These are phyloP conservation scores for Spisula subtruncata DNA, from an alignment of 2,888 invertebrate genomes.

Conservation along the genomic window DNA sequence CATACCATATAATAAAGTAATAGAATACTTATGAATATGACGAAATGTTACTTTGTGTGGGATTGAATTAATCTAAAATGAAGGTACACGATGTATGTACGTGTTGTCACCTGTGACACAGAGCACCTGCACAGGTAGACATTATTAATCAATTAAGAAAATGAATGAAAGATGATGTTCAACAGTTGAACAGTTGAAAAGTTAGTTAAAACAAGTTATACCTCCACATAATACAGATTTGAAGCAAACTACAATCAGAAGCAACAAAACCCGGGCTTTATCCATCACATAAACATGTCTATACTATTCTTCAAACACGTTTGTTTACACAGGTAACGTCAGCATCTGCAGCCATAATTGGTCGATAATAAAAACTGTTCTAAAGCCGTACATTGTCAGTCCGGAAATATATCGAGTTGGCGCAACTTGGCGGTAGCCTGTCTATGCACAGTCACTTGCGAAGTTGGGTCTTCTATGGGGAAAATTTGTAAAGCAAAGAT, in stretches of 20 bases:
- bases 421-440: too few relatives aligned
- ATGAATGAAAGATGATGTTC: neutral
- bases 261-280: neutral
- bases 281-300: neutral
- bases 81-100: too few relatives aligned
- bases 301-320: neutral
- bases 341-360: neutral
- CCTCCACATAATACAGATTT: neutral
- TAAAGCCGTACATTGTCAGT: neutral
- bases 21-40: too few relatives aligned
- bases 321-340: conserved; percentile 23
- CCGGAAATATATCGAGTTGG: neutral
- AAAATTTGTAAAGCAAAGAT: too few relatives aligned
- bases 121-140: too few relatives aligned
- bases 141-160: neutral
- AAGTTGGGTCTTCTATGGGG: too few relatives aligned
- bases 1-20: too few relatives aligned
- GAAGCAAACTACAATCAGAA: neutral
- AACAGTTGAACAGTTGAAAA: neutral
- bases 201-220: neutral
- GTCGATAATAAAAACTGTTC: neutral
- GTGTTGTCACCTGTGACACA: too few relatives aligned
- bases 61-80: too few relatives aligned
- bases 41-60: too few relatives aligned
- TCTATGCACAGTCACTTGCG: too few relatives aligned